These are phyloP conservation scores for Clarias batrachus DNA, from an alignment of 2,113 vertebrate genomes.

Conservation along the genomic window DNA sequence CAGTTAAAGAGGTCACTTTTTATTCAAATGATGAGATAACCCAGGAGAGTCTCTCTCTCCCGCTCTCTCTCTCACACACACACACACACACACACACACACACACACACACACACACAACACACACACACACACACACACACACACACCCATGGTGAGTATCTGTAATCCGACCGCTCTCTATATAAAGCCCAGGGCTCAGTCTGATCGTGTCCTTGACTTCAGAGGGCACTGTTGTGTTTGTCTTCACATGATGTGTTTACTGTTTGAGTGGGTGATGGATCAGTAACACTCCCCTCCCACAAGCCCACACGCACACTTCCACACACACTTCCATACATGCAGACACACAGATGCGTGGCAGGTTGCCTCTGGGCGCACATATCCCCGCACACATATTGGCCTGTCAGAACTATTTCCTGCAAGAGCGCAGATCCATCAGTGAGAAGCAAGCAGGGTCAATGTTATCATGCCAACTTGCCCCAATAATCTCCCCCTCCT, in stretches of 20 bases:
- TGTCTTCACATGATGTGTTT: slow-evolving; percentile 64
- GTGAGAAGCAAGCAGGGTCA: slow-evolving; percentile 78
- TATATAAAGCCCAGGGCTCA: slow-evolving; percentile 51
- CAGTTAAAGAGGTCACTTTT: slow-evolving; percentile 36
- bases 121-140: slow-evolving; percentile 39
- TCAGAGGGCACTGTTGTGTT: slow-evolving; percentile 67
- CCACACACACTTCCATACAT: slow-evolving; percentile 6
- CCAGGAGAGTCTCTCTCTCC: neutral
- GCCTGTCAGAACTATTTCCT: slow-evolving; percentile 83
- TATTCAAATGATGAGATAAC: slow-evolving; percentile 48
- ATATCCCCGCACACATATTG: slow-evolving; percentile 78
- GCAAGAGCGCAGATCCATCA: slow-evolving; percentile 82
- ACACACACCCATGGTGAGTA: slow-evolving; percentile 12
- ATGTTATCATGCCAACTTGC: slow-evolving; percentile 65
- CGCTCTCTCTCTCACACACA: neutral
- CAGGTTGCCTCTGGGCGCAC: slow-evolving; percentile 58
- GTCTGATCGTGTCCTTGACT: slow-evolving; percentile 67
- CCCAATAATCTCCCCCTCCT: slow-evolving; percentile 28
- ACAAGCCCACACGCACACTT: slow-evolving; percentile 15
- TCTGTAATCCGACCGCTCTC: slow-evolving; percentile 45
- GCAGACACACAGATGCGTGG: slow-evolving; percentile 12
- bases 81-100: slow-evolving; percentile 28
- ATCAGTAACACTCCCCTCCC: slow-evolving; percentile 61
- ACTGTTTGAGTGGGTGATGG: slow-evolving; percentile 65
- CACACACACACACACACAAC: slow-evolving; percentile 33